Evolutionary conservation across 1,140 invertebrate species (phyloP), one percentile per base, ranked within the genome.

Genomic region (Drosophila lini): DNA sequence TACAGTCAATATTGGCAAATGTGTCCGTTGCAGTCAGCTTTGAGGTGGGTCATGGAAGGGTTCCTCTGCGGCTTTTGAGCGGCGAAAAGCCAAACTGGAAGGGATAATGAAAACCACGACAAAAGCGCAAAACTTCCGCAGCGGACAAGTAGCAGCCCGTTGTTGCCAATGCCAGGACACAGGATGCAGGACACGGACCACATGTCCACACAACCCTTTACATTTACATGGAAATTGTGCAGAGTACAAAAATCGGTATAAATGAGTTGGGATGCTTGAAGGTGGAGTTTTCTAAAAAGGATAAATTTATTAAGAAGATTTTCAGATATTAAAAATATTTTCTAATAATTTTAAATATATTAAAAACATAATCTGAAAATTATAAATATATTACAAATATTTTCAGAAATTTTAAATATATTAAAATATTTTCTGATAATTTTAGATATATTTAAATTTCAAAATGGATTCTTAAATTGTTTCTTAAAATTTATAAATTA

Each of bases 1-100:
- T 76, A 80, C 64, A 84, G 84, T 88, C 84, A 89, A 88, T 88
- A 88, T 88, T 88, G 81, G 80, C 80, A 69, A 89, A 88, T 88
- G 84, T 83, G 83, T 89, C 83, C 74, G 80, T 71, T 88, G 83
- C 83, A 88, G 64, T 69, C 62, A 13, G 47, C 65, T 53, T 67
- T 76, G 53, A 50, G 65, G 50, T 34, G 65, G 53, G n/a, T 19
- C 44, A 22, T 15, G 13, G 70, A 34, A 19, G 61, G 44, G 25
- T 32, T 58, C 63, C 50, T 25, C 52, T 78, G 82, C 62, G 76
- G 83, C 83, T 86, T 88, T 80, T 80, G 83, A 83, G 80, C 77
- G 61, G 80, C 69, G 61, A 68, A 89, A 89, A 89, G 84, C 60
- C 84, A 88, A 74, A 59, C 68, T 76, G 70, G 59, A 36, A 59